A percentile compares a stretch with the other conserved stretches of the same genome.
Evolutionary conservation across 2,888 invertebrate species (phyloP).

Genomic region (Parnassius mnemosyne): DNA sequence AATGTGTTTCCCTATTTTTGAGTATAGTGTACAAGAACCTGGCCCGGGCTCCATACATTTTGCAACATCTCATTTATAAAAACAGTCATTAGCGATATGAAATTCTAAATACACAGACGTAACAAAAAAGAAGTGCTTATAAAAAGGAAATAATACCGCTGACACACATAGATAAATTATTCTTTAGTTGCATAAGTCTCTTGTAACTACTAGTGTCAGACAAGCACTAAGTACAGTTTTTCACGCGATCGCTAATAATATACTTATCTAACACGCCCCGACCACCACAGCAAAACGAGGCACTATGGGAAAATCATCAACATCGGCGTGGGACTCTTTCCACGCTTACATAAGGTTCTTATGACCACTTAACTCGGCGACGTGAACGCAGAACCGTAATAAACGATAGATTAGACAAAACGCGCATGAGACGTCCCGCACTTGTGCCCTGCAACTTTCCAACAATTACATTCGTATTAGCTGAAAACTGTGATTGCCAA

Average conservation of each 20-base stretch:
- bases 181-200: too few relatives aligned
- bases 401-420: constrained; percentile 27
- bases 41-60: too few relatives aligned
- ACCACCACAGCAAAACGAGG: constrained; percentile 27
- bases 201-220: neutral
- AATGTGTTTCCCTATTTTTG: too few relatives aligned
- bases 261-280: constrained; percentile 16
- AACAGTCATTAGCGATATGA: too few relatives aligned
- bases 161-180: too few relatives aligned
- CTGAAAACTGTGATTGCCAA: neutral
- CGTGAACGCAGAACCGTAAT: constrained; percentile 23
- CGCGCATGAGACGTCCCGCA: constrained; percentile 4
- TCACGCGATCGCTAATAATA: constrained; percentile 1
- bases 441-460: constrained; percentile 12
- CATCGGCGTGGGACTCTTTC: constrained; percentile 36
- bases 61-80: too few relatives aligned
- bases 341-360: constrained; percentile 33
- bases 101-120: too few relatives aligned
- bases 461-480: constrained; percentile 22
- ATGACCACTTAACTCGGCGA: constrained; percentile 8
- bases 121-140: too few relatives aligned
- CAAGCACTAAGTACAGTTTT: constrained; percentile 1
- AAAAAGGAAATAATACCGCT: too few relatives aligned
- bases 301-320: constrained; percentile 32
- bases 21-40: too few relatives aligned